A percentile compares a stretch with the other conserved stretches of the same genome.
These are phyloP conservation scores for Tachyglossus aculeatus DNA, from an alignment of 2,797 vertebrate genomes.

Conservation along the genomic window DNA sequence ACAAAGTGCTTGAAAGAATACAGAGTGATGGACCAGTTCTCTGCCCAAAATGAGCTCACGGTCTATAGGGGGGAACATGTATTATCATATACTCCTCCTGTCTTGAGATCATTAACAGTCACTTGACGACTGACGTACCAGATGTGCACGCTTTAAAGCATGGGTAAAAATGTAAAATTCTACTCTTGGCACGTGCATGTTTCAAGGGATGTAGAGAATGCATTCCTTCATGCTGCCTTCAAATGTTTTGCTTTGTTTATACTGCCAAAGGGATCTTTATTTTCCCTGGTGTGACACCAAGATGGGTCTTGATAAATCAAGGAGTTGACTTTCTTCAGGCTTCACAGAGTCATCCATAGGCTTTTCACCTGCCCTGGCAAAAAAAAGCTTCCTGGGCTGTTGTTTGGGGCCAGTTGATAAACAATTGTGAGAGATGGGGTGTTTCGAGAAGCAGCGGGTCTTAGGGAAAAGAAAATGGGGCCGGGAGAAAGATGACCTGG, in stretches of 20 bases:
- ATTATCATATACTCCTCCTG: neutral
- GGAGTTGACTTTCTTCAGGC: neutral
- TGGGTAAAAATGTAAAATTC: neutral
- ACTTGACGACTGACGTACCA: conserved; percentile 15
- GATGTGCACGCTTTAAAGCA: neutral
- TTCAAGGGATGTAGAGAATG: accelerated
- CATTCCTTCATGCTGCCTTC: conserved; percentile 1
- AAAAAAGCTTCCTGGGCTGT: no score
- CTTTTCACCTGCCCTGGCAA: no score
- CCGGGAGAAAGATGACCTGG: no score
- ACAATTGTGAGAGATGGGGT: no score
- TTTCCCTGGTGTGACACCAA: neutral
- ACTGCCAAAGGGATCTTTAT: neutral
- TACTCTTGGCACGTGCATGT: neutral
- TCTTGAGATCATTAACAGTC: conserved; percentile 28
- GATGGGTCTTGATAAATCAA: neutral
- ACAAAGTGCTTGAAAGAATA: no score
- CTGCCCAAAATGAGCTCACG: no score
- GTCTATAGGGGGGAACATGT: no score
- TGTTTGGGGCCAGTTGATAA: no score
- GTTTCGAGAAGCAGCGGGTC: no score
- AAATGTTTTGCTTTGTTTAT: conserved; percentile 5
- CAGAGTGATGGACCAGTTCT: no score
- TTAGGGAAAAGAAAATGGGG: no score
- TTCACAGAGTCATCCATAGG: neutral